These are phyloP conservation scores for Plecturocebus donacophilus DNA, from an alignment of 2,113 vertebrate species.

Conservation along the genomic window DNA sequence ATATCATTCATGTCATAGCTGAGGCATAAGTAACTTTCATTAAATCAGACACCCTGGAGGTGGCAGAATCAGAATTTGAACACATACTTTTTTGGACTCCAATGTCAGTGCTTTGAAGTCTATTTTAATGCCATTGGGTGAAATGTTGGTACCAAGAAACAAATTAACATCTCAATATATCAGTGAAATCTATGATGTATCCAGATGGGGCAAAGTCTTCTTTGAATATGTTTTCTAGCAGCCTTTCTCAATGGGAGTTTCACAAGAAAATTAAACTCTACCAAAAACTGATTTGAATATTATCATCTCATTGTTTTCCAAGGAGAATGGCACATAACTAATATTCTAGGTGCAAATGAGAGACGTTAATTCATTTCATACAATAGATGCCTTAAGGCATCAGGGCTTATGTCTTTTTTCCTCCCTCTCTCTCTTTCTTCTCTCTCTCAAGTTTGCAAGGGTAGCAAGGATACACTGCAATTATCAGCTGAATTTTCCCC, in stretches of 20 bases:
- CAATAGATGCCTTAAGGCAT: neutral
- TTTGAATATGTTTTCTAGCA: neutral
- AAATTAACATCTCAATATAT: neutral
- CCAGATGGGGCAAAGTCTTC: neutral
- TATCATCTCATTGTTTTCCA: conserved; percentile 12
- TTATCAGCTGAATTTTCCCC: neutral
- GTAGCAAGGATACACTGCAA: neutral
- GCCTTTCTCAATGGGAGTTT: neutral
- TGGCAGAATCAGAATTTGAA: neutral
- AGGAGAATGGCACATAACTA: neutral
- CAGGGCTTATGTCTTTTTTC: neutral
- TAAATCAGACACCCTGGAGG: neutral
- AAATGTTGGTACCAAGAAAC: neutral
- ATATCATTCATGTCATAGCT: neutral
- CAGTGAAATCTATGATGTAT: neutral
- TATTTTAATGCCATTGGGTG: neutral
- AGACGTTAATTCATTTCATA: neutral
- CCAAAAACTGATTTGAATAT: neutral
- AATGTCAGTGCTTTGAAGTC: neutral
- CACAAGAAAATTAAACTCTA: neutral
- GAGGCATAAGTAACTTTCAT: neutral
- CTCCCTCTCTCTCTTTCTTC: neutral
- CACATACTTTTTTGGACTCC: neutral
- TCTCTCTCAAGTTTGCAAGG: neutral
- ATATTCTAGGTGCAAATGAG: neutral